Base-by-base conservation (phyloP, 2,888 invertebrate species). In the Drosophila mimica region DNA sequence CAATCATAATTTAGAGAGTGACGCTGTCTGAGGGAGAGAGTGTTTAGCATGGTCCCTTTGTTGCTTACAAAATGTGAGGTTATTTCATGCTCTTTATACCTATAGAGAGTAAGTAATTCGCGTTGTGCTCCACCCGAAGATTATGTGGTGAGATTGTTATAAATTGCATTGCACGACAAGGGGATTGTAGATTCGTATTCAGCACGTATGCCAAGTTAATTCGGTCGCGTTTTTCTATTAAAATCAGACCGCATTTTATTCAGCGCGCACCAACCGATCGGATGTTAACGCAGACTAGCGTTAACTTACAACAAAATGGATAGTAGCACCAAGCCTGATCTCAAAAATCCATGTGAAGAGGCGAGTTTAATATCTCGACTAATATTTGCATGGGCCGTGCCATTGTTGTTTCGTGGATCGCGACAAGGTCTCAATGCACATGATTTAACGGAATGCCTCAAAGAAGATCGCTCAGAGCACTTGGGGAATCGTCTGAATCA, bases 381-480 rank as follows among this genome's bases (percentile, higher is more conserved):
- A 43, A 74, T 92, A 49, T 93, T 93, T 75, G 80, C 86, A 9
- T 93, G 93, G 93, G 81, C 91, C 6, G 77, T 93, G 54, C 93
- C 93, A 3, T 51, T 92, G 15, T 74, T 93, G 6, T 91, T 85
- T 67, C 90, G 86, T 52, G 93, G 93, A n/a, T 80, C 89, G 3
- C 88, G 82, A 4, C 74, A 88, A 20, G 93, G 93, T 4, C 76
- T 97, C 17, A 95, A 95, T 83, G 94, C 95, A 57, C 93, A 94
- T 13, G 97, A 97, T 92, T 93, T 97, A 28, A 95, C 96, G 31
- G 94, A 95, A 87, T 95, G 96, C 0, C 93, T 95, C 8, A 94
- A 94, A 58, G 94, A 94, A 74, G 96, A 96, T 88, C 82, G 79
- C 34, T 93, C 93, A 0, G 91, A 93, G 71, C 85, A 80, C 30